Evolutionary conservation across 2,888 invertebrate species (phyloP).

Genomic region (Cephalotes varians): DNA sequence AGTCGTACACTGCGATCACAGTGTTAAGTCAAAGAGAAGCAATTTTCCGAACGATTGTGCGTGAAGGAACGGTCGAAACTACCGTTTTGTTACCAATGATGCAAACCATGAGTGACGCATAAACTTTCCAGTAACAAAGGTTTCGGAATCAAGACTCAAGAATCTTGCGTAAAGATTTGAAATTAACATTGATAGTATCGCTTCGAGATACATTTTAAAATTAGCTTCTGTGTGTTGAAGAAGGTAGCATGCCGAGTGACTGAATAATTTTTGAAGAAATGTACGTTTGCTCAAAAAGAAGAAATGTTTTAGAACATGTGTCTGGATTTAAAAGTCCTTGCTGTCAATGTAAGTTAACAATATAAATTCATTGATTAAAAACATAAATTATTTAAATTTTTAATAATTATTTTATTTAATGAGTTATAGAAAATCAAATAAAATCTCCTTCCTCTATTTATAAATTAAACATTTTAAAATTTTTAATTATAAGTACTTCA

Average conservation of each 20-base stretch:
- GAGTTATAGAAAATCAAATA: not conserved
- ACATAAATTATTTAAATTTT: not conserved
- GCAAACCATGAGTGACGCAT: conserved; percentile 10
- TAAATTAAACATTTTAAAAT: not conserved
- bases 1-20: not conserved
- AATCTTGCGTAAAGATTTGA: conserved; percentile 2
- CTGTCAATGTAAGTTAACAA: conserved; percentile 19
- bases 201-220: not conserved
- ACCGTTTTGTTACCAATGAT: conserved; percentile 16
- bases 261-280: conserved; percentile 17
- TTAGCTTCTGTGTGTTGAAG: not conserved
- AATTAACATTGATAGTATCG: conserved; percentile 15
- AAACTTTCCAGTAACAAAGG: not conserved
- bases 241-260: not conserved
- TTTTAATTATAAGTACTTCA: not conserved
- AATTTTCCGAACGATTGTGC: conserved; percentile 42
- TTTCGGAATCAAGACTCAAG: not conserved
- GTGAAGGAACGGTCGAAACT: conserved; percentile 16
- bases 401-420: conserved; percentile 8
- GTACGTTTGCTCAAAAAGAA: not conserved
- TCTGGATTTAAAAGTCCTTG: not conserved
- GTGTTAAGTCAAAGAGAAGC: conserved; percentile 17
- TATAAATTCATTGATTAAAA: not conserved
- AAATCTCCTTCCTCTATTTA: not conserved
- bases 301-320: conserved; percentile 5